Conservation (phyloP, 92 coral and sea anemone species). For the Porites cylindrica region DNA sequence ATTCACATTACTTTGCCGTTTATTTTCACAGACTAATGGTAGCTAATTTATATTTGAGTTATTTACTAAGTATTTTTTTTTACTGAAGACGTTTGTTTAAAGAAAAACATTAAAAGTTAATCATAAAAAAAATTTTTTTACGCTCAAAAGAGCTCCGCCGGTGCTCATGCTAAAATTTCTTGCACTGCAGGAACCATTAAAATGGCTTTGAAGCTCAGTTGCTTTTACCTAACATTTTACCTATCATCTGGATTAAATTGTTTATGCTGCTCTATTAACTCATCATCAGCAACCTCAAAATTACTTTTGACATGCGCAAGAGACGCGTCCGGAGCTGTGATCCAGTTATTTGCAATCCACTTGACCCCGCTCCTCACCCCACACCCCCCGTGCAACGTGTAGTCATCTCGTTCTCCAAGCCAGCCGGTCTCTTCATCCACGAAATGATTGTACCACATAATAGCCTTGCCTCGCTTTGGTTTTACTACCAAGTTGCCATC, state of each 20-base stretch:
- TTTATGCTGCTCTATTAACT: neutral
- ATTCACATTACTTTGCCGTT: too few relatives aligned
- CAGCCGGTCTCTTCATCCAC: conserved; percentile 88
- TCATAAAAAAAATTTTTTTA: too few relatives aligned
- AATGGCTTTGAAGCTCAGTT: too few relatives aligned
- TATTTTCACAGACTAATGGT: too few relatives aligned
- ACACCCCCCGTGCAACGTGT: conserved; percentile 90
- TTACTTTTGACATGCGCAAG: conserved; percentile 64
- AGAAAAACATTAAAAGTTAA: too few relatives aligned
- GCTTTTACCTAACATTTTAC: too few relatives aligned
- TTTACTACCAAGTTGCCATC: conserved; percentile 74
- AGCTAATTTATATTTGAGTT: too few relatives aligned
- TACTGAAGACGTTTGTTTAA: too few relatives aligned
- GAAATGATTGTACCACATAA: conserved; percentile 92
- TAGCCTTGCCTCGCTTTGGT: conserved; percentile 82
- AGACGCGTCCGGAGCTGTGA: conserved; percentile 78
- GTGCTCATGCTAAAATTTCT: too few relatives aligned
- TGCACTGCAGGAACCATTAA: too few relatives aligned
- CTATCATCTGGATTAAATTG: neutral
- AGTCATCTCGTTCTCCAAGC: conserved; percentile 83
- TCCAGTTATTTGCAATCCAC: conserved; percentile 93
- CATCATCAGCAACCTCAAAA: conserved; percentile 55
- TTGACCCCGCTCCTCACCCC: conserved; percentile 78
- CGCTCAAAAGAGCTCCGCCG: too few relatives aligned
- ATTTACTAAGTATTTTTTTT: too few relatives aligned